phyloP scores from a whole-genome alignment of 2,797 vertebrate genomes.

The Echeneis naucrates region DNA sequence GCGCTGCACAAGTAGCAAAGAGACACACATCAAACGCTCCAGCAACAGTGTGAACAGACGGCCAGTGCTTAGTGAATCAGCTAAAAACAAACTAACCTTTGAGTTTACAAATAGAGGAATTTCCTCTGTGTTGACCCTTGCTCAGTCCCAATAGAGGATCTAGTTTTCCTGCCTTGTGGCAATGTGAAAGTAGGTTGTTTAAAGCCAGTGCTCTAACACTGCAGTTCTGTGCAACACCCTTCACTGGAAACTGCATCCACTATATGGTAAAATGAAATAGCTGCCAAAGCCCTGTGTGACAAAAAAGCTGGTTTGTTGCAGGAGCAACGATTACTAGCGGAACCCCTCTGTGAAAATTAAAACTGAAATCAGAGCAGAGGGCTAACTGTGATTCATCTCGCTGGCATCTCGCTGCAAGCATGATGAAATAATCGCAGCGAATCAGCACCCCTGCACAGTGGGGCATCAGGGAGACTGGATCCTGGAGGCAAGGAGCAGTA shows the following conservation, averaged over 20 bases:
- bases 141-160: conserved; percentile 46
- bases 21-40: conserved; percentile 73
- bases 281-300: conserved; percentile 59
- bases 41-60: conserved; percentile 73
- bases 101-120: conserved; percentile 74
- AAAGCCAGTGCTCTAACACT: conserved; percentile 12
- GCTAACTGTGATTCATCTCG: conserved; percentile 64
- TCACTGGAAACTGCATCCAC: conserved; percentile 6
- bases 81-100: conserved; percentile 77
- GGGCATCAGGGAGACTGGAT: conserved; percentile 50
- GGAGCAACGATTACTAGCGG: conserved; percentile 56
- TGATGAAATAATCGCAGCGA: conserved; percentile 74
- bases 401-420: conserved; percentile 48
- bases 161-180: conserved; percentile 44
- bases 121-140: conserved; percentile 70
- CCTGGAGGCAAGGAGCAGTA: conserved; percentile 63
- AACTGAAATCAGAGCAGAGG: conserved; percentile 63
- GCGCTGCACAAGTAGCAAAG: conserved; percentile 64
- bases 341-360: conserved; percentile 74
- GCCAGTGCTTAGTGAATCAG: conserved; percentile 66
- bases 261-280: conserved; percentile 46
- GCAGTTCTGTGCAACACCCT: conserved; percentile 16
- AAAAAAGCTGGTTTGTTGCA: conserved; percentile 54
- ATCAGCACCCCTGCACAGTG: conserved; percentile 52
- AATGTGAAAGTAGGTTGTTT: conserved; percentile 33